Evolutionary conservation across 1,140 invertebrate species (phyloP).

Genomic region (Sycophaga agraensis): DNA sequence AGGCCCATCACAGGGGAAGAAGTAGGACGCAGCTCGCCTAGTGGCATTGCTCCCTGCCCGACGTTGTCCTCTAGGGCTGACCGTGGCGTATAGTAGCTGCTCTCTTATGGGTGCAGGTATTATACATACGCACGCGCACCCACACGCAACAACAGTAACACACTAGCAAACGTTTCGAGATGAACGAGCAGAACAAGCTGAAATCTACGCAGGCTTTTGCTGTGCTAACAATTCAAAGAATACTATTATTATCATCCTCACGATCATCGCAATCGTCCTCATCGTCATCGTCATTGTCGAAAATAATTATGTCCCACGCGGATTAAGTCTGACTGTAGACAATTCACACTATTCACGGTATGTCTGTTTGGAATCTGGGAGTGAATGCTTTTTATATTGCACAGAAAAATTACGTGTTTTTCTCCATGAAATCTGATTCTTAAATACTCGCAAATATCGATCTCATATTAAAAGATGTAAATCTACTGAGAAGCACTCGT

Average conservation of each 20-base stretch:
- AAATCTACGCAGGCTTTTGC: not conserved
- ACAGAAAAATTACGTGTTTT: too few relatives aligned
- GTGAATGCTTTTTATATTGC: too few relatives aligned
- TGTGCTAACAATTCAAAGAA: not conserved
- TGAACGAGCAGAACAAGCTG: not conserved
- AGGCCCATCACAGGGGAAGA: slow-evolving; percentile 48
- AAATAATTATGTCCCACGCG: not conserved
- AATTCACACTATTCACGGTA: not conserved
- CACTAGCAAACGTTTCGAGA: slow-evolving; percentile 23
- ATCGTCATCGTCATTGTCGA: not conserved
- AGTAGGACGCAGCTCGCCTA: slow-evolving; percentile 61
- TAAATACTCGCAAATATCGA: too few relatives aligned
- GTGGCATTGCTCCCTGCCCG: slow-evolving; percentile 76
- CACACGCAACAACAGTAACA: slow-evolving; percentile 29
- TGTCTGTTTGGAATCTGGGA: not conserved
- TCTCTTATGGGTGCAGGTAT: too few relatives aligned
- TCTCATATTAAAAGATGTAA: too few relatives aligned
- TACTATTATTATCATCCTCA: not conserved
- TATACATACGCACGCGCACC: slow-evolving; percentile 8
- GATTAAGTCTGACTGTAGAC: not conserved
- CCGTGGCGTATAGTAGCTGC: too few relatives aligned
- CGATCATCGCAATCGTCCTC: not conserved
- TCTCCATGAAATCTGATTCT: too few relatives aligned
- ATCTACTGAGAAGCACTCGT: too few relatives aligned
- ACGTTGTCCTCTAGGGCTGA: slow-evolving; percentile 68